Percentiles rank a stretch among this genome's conserved stretches.
Conservation (phyloP, 2,888 invertebrate species). For the Agriopis leucophaearia region DNA sequence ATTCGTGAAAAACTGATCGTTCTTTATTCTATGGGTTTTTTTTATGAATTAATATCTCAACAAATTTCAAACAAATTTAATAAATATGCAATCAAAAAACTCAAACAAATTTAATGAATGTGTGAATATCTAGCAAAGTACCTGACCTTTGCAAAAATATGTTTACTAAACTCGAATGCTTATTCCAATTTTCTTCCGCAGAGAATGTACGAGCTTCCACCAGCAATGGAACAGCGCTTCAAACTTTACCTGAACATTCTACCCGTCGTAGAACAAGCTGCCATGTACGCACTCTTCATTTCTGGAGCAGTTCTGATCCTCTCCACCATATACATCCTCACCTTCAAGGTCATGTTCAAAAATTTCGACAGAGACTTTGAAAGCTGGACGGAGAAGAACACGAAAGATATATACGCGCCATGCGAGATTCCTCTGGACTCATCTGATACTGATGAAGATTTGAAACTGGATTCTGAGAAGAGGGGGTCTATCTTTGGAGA, state of each 20-base stretch:
- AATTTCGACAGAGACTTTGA: conserved; percentile 60
- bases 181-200: conserved; percentile 60
- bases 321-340: conserved; percentile 77
- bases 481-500: conserved; percentile 55
- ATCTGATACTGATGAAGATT: conserved; percentile 61
- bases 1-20: no score
- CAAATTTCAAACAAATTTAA: no score
- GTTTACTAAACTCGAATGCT: not conserved
- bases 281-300: conserved; percentile 85
- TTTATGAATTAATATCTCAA: no score
- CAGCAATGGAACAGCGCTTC: conserved; percentile 88
- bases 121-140: no score
- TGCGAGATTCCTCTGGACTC: conserved; percentile 75
- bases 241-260: conserved; percentile 90
- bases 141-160: no score
- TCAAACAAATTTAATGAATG: no score
- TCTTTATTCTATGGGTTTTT: no score
- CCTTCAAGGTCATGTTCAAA: conserved; percentile 80
- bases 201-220: conserved; percentile 90
- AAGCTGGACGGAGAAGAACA: conserved; percentile 52
- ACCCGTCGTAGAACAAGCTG: conserved; percentile 87
- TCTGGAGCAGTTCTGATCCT: conserved; percentile 83
- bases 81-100: no score
- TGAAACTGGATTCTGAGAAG: conserved; percentile 50
- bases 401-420: conserved; percentile 67